A percentile compares a stretch with the other conserved stretches of the same genome.
Evolutionary conservation across 2,797 vertebrate species (phyloP).

Genomic region (Lophotriccus pileatus): DNA sequence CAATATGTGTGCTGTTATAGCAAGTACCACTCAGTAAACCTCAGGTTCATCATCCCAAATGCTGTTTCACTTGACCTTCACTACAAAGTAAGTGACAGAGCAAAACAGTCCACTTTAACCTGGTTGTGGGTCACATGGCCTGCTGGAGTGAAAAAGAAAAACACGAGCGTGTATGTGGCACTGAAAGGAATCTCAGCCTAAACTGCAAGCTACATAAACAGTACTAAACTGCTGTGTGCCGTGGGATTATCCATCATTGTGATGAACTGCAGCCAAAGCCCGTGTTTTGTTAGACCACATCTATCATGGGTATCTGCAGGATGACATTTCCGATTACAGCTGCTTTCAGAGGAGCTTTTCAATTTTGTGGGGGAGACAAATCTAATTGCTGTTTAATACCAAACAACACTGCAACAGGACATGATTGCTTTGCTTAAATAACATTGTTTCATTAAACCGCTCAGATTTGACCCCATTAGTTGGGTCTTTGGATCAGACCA

Average conservation of each 20-base stretch:
- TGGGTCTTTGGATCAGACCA: background rate
- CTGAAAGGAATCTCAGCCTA: background rate
- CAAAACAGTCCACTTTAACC: background rate
- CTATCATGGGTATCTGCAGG: background rate
- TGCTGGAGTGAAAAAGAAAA: background rate
- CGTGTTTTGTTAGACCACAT: background rate
- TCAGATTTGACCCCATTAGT: background rate
- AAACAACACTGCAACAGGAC: background rate
- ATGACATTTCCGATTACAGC: background rate
- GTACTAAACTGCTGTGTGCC: background rate
- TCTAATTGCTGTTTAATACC: conserved; percentile 31
- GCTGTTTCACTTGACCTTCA: background rate
- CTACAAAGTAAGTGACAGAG: fast-evolving
- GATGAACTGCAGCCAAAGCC: background rate
- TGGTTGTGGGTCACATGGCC: background rate
- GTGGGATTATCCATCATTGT: background rate
- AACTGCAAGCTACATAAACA: background rate
- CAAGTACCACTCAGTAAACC: background rate
- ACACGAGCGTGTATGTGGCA: fast-evolving
- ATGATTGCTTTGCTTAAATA: conserved; percentile 29
- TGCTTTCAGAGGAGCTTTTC: background rate
- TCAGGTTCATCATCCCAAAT: background rate
- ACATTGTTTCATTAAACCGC: background rate
- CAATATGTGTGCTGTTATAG: fast-evolving
- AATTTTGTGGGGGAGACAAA: background rate